Conservation (phyloP, 2,797 vertebrate species). For the Percopsis omiscomaycus region DNA sequence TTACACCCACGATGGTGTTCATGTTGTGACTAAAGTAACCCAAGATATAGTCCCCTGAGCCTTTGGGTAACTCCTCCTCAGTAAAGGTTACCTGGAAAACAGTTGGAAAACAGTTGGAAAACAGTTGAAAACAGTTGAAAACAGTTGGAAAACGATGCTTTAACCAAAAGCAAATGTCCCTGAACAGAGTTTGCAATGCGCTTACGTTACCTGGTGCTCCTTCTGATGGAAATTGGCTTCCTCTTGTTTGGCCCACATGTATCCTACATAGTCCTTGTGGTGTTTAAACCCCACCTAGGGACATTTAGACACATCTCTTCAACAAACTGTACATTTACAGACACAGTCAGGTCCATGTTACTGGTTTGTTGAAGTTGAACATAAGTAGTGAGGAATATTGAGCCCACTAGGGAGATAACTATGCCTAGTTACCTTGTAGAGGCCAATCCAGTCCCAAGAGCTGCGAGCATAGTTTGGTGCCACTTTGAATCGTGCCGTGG, state of each 20-base stretch:
- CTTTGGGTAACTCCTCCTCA: constrained; percentile 91
- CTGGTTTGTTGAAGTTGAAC: neutral
- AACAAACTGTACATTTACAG: neutral
- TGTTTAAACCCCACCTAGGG: constrained; percentile 94
- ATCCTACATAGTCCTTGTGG: constrained; percentile 94
- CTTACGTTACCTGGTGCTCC: constrained; percentile 80
- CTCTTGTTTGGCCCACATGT: constrained; percentile 95
- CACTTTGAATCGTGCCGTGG: constrained; percentile 82
- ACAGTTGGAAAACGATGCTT: neutral
- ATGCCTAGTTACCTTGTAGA: constrained; percentile 85
- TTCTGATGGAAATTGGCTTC: constrained; percentile 82
- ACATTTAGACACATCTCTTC: neutral
- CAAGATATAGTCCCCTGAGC: constrained; percentile 92
- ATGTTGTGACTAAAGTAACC: constrained; percentile 95
- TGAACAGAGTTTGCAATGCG: neutral
- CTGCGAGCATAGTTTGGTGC: constrained; percentile 85
- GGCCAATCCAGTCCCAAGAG: constrained; percentile 98
- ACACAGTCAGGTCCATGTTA: neutral
- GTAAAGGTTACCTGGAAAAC: constrained; percentile 85
- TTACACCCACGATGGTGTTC: constrained; percentile 89
- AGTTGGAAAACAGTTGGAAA: neutral
- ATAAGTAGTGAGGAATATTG: neutral
- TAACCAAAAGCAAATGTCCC: constrained; percentile 27
- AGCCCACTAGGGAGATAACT: neutral
- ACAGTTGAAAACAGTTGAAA: too few species aligned